A percentile compares a stretch with the other conserved stretches of the same genome.
Evolutionary conservation across 2,888 invertebrate species (phyloP).

Genomic region (Hesperia comma): DNA sequence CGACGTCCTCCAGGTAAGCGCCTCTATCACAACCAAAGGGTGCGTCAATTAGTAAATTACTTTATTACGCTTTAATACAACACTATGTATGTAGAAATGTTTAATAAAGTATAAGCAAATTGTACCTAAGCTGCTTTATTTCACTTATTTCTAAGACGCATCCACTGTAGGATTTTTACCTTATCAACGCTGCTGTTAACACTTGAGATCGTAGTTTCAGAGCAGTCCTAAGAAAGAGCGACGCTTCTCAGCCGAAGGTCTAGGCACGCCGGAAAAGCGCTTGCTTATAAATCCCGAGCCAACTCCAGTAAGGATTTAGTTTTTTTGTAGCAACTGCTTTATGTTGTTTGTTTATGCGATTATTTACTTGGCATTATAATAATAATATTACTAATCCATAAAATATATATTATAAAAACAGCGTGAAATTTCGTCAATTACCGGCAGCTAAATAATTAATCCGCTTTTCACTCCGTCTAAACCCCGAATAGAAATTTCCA

Average conservation of each 20-base stretch:
- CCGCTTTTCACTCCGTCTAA: too few species aligned
- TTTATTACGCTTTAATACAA: background rate
- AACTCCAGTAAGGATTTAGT: slow-evolving; percentile 72
- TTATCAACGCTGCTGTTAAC: slow-evolving; percentile 55
- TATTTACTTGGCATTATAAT: background rate
- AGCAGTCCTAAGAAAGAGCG: slow-evolving; percentile 77
- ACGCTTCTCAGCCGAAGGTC: slow-evolving; percentile 76
- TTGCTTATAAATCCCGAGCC: slow-evolving; percentile 81
- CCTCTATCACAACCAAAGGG: slow-evolving; percentile 43
- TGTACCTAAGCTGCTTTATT: background rate
- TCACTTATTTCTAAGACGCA: slow-evolving; percentile 35
- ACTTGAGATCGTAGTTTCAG: slow-evolving; percentile 76
- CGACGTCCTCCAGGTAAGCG: slow-evolving; percentile 72
- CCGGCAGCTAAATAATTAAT: too few species aligned
- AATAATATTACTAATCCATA: background rate
- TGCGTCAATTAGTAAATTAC: slow-evolving; percentile 53
- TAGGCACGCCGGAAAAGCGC: slow-evolving; percentile 79
- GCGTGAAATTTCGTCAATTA: slow-evolving; percentile 2
- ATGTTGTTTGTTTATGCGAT: background rate
- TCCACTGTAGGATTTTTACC: slow-evolving; percentile 9
- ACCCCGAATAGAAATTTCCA: too few species aligned
- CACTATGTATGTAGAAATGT: background rate
- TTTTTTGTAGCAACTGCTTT: slow-evolving; percentile 22
- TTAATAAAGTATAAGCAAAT: slow-evolving; percentile 6
- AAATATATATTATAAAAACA: slow-evolving; percentile 24